A percentile compares a stretch with the other conserved stretches of the same genome.
Evolutionary conservation across 2,797 vertebrate species (phyloP).

Genomic region (Hippocampus kuda): DNA sequence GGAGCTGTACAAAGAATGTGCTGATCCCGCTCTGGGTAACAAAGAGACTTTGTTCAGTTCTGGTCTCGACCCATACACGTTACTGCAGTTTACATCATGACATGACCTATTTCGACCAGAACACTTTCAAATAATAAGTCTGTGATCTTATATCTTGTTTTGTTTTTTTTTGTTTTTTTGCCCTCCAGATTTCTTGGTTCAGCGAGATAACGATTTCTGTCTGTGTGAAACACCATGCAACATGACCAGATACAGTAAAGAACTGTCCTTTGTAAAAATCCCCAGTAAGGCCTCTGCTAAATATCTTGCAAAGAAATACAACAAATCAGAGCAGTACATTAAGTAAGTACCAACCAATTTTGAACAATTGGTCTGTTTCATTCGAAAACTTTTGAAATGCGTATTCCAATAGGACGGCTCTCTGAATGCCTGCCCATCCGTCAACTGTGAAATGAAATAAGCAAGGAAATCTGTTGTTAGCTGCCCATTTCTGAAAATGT

Average conservation of each 20-base stretch:
- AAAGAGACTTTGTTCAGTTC: conserved; percentile 14
- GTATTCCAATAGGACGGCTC: no score
- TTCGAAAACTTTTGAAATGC: neutral
- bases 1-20: conserved; percentile 95
- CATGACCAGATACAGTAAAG: conserved; percentile 92
- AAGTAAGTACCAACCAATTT: conserved; percentile 62
- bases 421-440: no score
- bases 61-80: conserved; percentile 14
- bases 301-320: conserved; percentile 97
- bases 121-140: neutral
- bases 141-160: neutral
- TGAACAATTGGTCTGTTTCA: neutral
- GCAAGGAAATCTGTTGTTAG: no score
- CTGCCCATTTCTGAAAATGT: no score
- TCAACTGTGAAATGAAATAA: no score
- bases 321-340: conserved; percentile 97
- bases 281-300: conserved; percentile 98
- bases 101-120: conserved; percentile 9
- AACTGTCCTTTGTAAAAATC: conserved; percentile 98
- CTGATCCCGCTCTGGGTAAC: conserved; percentile 94
- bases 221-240: conserved; percentile 96
- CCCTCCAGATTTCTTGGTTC: conserved; percentile 86
- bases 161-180: conserved; percentile 21
- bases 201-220: conserved; percentile 92
- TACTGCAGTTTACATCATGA: conserved; percentile 8